Base-by-base conservation (phyloP, 1,140 invertebrate genomes). In the Brachionus calyciflorus region DNA sequence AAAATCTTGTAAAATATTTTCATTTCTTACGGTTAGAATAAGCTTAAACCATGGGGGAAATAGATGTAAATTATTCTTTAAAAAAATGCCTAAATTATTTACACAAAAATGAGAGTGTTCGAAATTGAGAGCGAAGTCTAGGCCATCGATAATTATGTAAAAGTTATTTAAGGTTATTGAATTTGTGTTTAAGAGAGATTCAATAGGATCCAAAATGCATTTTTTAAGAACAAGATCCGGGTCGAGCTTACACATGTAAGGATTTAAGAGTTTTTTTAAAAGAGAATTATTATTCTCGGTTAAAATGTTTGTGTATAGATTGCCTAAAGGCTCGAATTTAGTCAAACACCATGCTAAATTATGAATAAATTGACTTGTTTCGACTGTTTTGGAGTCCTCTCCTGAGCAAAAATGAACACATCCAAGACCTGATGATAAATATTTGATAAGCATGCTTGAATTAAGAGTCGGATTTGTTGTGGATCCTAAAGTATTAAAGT, bases 1-100 rank as follows among this genome's bases (percentile, higher is more conserved):
- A 19, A 3, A 6, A 24, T 1, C 12, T 21, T n/a, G n/a, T 17
- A 10, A 65, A 14, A 17, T 24, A 21, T 44, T 65, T n/a, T 65
- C 60, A 26, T 41, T 44, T 37, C 60, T 17, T 1, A 65, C 60
- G 12, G 60, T 65, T 5, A 73, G 4, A 9, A 73, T 40, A n/a
- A 73, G 17, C 28, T 73, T 73, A 28, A 73, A 73, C 69, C 69
- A 73, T 53, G 49, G 49, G n/a, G 69, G 69, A 73, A 73, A 73
- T 17, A 73, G 10, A 14, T 21, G 33, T 12, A 73, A 26, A 19
- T 73, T 49, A 28, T 55, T 49, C 12, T 21, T 6, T 0, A 73
- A 21, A 73, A 73, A 49, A 33, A 73, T 21, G 2, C 19, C 44
- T 10, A 73, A 12, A 33, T 49, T 73, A 24, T 73, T 73, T 0